Percentiles rank a stretch among this genome's conserved stretches.
Conservation (phyloP, 2,797 vertebrate species). For the Microchirus variegatus region DNA sequence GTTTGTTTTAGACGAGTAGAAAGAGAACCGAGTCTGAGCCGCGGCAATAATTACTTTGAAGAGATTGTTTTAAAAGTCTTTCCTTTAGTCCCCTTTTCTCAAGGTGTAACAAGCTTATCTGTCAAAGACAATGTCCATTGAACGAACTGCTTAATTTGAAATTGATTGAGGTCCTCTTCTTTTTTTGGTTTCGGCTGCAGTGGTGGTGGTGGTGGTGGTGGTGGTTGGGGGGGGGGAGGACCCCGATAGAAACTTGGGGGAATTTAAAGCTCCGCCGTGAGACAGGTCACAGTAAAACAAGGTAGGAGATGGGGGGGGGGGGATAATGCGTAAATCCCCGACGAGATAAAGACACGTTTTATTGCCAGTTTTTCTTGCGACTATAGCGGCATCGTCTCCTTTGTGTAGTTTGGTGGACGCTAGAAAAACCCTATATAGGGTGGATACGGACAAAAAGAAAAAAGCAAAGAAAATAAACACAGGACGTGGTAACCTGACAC, state of each 20-base stretch:
- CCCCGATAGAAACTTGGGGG: slow-evolving; percentile 48
- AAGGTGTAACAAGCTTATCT: slow-evolving; percentile 80
- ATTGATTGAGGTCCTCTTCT: slow-evolving; percentile 75
- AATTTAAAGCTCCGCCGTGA: slow-evolving; percentile 51
- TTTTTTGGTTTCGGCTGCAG: slow-evolving; percentile 47
- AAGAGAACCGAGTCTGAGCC: slow-evolving; percentile 61
- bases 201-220: too few relatives aligned
- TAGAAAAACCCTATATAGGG: slow-evolving; percentile 72
- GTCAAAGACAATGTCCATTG: slow-evolving; percentile 79
- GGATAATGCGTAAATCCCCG: not conserved
- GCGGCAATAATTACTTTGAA: slow-evolving; percentile 81
- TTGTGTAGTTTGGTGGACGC: slow-evolving; percentile 62
- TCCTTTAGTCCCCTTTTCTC: slow-evolving; percentile 72
- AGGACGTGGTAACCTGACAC: slow-evolving; percentile 85
- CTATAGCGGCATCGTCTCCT: slow-evolving; percentile 70
- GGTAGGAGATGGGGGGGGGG: not conserved
- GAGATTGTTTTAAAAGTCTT: slow-evolving; percentile 79
- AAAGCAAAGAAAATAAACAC: slow-evolving; percentile 86
- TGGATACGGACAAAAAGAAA: slow-evolving; percentile 77
- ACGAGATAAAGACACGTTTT: not conserved
- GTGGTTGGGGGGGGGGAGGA: too few relatives aligned
- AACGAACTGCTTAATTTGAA: slow-evolving; percentile 80
- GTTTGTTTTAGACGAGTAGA: slow-evolving; percentile 76
- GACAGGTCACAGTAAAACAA: slow-evolving; percentile 41
- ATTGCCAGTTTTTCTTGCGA: slow-evolving; percentile 44